These are phyloP conservation scores for Emydocephalus ijimae DNA, from an alignment of 2,113 vertebrate species.

Conservation along the genomic window DNA sequence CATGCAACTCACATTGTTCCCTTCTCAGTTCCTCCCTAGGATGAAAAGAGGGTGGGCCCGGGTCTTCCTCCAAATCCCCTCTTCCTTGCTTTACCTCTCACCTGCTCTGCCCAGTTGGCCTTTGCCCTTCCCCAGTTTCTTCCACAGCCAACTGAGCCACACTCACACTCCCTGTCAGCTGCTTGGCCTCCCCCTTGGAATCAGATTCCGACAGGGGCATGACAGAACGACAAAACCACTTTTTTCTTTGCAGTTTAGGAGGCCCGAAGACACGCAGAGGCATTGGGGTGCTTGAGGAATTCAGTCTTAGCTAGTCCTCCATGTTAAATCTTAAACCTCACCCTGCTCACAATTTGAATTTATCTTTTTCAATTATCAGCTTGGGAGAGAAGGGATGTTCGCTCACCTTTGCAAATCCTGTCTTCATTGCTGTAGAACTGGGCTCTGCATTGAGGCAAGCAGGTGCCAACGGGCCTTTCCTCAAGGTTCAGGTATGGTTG, in stretches of 20 bases:
- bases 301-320: neutral
- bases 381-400: neutral
- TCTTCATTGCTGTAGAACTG: constrained; percentile 68
- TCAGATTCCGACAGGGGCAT: too few relatives aligned
- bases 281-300: neutral
- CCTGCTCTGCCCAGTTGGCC: too few relatives aligned
- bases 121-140: too few relatives aligned
- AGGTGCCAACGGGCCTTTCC: constrained; percentile 64
- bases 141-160: too few relatives aligned
- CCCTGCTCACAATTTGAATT: neutral
- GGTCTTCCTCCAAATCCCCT: too few relatives aligned
- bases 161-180: too few relatives aligned
- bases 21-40: too few relatives aligned
- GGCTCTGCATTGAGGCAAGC: constrained; percentile 71
- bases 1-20: too few relatives aligned
- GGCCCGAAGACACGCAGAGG: neutral
- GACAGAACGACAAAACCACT: neutral
- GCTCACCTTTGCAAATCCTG: constrained; percentile 81
- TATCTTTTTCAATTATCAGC: neutral
- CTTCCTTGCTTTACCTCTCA: too few relatives aligned
- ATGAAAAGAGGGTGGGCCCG: too few relatives aligned
- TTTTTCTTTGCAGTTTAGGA: neutral
- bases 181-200: too few relatives aligned
- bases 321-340: neutral
- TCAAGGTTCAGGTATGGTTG: constrained; percentile 50